phyloP scores from a whole-genome alignment of 2,888 invertebrate genomes.

The Elegia similella region DNA sequence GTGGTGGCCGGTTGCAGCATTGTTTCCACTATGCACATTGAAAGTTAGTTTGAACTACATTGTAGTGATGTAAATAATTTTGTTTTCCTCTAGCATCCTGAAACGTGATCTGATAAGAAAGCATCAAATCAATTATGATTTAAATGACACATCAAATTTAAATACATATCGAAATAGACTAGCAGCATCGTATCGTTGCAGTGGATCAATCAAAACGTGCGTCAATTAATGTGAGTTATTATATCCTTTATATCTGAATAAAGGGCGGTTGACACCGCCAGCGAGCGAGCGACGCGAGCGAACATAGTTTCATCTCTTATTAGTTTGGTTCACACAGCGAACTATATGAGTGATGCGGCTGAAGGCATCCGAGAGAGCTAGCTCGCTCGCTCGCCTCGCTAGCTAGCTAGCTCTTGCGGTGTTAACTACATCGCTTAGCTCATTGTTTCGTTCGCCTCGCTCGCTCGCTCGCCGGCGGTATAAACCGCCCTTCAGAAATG shows the following conservation, averaged over 20 bases:
- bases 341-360: too few species aligned
- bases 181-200: background rate
- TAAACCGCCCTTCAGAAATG: too few species aligned
- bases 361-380: too few species aligned
- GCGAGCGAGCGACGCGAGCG: too few species aligned
- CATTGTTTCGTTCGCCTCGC: too few species aligned
- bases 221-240: background rate
- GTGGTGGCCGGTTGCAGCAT: background rate
- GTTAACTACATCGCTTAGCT: too few species aligned
- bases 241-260: background rate
- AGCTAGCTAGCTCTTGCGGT: too few species aligned
- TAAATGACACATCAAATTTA: background rate
- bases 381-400: too few species aligned
- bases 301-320: too few species aligned
- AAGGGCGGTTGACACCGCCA: too few species aligned
- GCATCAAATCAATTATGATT: background rate
- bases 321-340: too few species aligned
- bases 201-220: background rate
- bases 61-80: slow-evolving; percentile 1
- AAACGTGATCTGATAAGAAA: background rate
- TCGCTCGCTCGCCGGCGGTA: too few species aligned
- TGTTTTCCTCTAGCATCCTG: background rate
- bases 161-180: slow-evolving; percentile 4
- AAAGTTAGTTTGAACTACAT: background rate
- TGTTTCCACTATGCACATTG: background rate